These are phyloP conservation scores for Chinchilla lanigera DNA, from an alignment of 2,113 vertebrate species.

Conservation along the genomic window DNA sequence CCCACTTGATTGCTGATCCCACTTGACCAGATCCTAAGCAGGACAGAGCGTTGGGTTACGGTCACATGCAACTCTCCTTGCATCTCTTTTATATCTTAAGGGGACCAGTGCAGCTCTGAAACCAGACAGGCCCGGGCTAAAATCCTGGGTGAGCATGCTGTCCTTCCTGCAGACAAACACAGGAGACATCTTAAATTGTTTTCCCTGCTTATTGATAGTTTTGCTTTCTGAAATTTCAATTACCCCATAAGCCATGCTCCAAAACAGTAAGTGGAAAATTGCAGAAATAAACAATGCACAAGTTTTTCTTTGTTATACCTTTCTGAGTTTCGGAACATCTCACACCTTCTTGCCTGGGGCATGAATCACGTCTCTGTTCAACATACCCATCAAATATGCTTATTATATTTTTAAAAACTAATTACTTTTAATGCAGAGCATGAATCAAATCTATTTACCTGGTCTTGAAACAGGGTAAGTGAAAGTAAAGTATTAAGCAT, in stretches of 20 bases:
- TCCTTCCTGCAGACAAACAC: not conserved
- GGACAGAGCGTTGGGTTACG: fast-evolving
- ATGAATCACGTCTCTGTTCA: not conserved
- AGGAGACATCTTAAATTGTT: not conserved
- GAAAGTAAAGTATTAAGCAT: not conserved
- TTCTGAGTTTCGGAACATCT: not conserved
- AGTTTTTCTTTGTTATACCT: not conserved
- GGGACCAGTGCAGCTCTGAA: not conserved
- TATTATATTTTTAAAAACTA: not conserved
- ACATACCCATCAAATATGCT: not conserved
- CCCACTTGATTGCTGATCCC: not conserved
- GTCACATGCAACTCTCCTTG: not conserved
- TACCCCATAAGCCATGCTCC: not conserved
- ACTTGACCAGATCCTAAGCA: not conserved
- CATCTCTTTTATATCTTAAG: not conserved
- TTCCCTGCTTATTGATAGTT: not conserved
- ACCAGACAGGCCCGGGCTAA: not conserved
- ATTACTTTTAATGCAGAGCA: not conserved
- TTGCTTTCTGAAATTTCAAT: not conserved
- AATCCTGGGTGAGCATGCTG: not conserved
- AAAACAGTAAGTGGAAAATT: not conserved
- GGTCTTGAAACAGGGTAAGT: not conserved
- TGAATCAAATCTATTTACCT: too few species aligned
- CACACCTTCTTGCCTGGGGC: not conserved
- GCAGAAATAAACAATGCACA: not conserved